Conservation (phyloP, 2,888 invertebrate species). For the Xanthia togata region DNA sequence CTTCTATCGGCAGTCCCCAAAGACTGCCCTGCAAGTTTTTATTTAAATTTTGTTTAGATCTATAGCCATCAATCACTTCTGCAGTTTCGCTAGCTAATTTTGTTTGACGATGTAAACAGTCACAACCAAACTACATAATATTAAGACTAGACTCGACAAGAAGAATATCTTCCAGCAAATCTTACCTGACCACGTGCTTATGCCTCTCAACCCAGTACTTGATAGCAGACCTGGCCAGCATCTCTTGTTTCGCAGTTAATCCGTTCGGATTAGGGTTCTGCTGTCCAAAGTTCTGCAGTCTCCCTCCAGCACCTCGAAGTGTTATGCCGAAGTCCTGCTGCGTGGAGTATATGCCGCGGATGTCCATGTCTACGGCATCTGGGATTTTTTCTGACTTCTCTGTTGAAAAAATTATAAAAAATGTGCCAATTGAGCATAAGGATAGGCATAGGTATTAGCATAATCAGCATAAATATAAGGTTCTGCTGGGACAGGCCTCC, state of each 20-base stretch:
- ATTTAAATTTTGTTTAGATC: too few relatives aligned
- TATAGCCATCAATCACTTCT: too few relatives aligned
- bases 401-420: slow-evolving; percentile 50
- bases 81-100: too few relatives aligned
- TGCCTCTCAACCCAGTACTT: slow-evolving; percentile 97
- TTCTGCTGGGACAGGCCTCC: too few relatives aligned
- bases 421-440: too few relatives aligned
- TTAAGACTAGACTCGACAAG: too few relatives aligned
- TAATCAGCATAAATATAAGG: too few relatives aligned
- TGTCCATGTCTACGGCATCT: slow-evolving; percentile 91
- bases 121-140: too few relatives aligned
- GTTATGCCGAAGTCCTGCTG: slow-evolving; percentile 95
- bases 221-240: slow-evolving; percentile 96
- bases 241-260: slow-evolving; percentile 95
- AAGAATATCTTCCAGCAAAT: background rate
- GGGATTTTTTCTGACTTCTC: slow-evolving; percentile 86
- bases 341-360: slow-evolving; percentile 94
- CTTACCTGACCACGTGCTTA: slow-evolving; percentile 96
- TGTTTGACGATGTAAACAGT: too few relatives aligned
- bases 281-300: slow-evolving; percentile 91
- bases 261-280: slow-evolving; percentile 93
- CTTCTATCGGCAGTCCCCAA: too few relatives aligned
- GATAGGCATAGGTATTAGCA: too few relatives aligned
- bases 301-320: slow-evolving; percentile 92
- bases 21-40: too few relatives aligned